phyloP scores from a whole-genome alignment of 2,797 vertebrate genomes.

The Darevskia nairensis region DNA sequence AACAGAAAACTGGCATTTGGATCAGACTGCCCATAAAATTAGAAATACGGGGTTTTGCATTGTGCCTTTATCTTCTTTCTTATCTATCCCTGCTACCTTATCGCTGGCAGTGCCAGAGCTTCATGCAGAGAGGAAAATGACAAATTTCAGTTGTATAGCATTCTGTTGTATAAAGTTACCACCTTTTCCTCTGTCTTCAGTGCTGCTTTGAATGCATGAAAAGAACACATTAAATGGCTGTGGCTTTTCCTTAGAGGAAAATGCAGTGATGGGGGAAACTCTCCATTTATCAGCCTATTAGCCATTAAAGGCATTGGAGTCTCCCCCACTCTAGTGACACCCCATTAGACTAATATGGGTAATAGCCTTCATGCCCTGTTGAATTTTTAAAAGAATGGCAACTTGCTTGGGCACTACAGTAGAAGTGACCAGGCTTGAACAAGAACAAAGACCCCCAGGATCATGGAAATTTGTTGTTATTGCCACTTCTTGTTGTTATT shows the following conservation, averaged over 20 bases:
- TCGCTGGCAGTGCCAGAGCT: neutral
- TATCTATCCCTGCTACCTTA: neutral
- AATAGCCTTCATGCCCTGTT: neutral
- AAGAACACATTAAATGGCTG: neutral
- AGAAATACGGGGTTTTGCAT: conserved; percentile 25
- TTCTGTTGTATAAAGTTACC: neutral
- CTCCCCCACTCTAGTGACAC: neutral
- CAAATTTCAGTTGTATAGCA: neutral
- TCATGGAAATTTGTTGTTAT: neutral
- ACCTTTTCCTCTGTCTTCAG: neutral
- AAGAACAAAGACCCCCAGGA: neutral
- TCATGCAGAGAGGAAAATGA: neutral
- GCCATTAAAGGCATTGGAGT: neutral
- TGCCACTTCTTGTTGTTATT: neutral
- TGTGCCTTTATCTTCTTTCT: neutral
- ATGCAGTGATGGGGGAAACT: neutral
- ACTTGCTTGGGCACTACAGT: neutral
- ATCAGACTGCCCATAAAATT: conserved; percentile 30
- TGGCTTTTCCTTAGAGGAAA: neutral
- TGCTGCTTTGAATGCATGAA: neutral
- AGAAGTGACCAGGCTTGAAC: neutral
- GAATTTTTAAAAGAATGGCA: neutral
- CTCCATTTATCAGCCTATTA: neutral
- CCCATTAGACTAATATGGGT: neutral
- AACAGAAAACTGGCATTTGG: conserved; percentile 6